phyloP scores from a whole-genome alignment of 2,888 invertebrate species.

The Diarsia rubi region DNA sequence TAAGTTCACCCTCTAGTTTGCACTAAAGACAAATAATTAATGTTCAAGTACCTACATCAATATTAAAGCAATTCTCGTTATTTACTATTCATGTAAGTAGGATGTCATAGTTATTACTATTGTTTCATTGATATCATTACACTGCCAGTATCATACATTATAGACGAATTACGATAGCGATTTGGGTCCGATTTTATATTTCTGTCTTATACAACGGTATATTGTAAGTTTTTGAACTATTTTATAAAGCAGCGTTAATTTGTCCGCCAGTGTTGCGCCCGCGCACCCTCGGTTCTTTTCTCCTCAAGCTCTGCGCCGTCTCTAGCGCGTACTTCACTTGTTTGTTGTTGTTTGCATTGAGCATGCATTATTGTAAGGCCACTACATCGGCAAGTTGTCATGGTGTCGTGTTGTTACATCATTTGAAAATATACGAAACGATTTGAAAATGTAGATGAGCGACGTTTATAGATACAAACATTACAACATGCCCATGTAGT shows the following conservation, averaged over 20 bases:
- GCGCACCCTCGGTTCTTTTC: conserved; percentile 69
- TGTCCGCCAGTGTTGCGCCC: conserved; percentile 63
- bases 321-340: conserved; percentile 64
- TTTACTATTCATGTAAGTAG: conserved; percentile 89
- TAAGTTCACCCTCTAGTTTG: conserved; percentile 90
- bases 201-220: conserved; percentile 87
- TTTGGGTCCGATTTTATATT: conserved; percentile 90
- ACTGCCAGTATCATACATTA: conserved; percentile 89
- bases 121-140: conserved; percentile 85
- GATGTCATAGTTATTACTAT: conserved; percentile 82
- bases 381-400: conserved; percentile 45
- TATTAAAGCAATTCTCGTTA: conserved; percentile 89
- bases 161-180: conserved; percentile 86
- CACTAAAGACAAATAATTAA: conserved; percentile 84
- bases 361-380: conserved; percentile 48
- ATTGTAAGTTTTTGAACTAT: conserved; percentile 88
- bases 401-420: conserved; percentile 30
- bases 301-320: conserved; percentile 82
- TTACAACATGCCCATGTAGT: conserved; percentile 28
- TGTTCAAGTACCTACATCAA: conserved; percentile 83
- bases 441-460: conserved; percentile 33
- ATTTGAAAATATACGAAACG: conserved; percentile 20
- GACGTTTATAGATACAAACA: conserved; percentile 33
- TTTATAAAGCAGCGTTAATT: conserved; percentile 79
- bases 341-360: conserved; percentile 53